A percentile compares a stretch with the other conserved stretches of the same genome.
Evolutionary conservation across 1,140 invertebrate species (phyloP).

Genomic region (Leptinotarsa lineolata): DNA sequence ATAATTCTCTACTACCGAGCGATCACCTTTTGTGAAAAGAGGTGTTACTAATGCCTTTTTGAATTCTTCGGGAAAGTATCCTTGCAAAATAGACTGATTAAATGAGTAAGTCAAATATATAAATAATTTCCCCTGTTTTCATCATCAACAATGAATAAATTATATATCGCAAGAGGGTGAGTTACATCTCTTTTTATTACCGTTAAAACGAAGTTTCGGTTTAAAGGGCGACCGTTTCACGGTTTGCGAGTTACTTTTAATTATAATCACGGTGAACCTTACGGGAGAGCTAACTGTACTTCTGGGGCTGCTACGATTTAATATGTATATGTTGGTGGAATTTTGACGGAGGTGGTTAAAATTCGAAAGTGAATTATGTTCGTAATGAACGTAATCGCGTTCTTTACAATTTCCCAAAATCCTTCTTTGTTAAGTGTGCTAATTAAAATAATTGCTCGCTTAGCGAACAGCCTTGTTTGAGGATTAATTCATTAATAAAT

Average conservation of each 20-base stretch:
- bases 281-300: neutral
- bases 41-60: too few relatives aligned
- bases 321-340: neutral
- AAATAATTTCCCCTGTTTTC: too few relatives aligned
- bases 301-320: neutral
- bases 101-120: too few relatives aligned
- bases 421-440: neutral
- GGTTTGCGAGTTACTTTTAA: neutral
- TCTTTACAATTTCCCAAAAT: slow-evolving; percentile 1
- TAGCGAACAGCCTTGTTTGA: neutral
- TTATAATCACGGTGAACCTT: neutral
- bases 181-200: neutral
- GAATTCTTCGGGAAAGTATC: too few relatives aligned
- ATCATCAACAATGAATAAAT: too few relatives aligned
- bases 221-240: neutral
- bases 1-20: too few relatives aligned
- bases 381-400: neutral
- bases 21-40: too few relatives aligned
- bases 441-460: neutral
- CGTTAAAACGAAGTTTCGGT: neutral
- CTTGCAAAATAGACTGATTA: too few relatives aligned
- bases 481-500: neutral
- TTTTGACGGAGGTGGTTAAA: neutral
- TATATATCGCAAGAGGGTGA: neutral
- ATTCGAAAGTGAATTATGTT: neutral